A percentile compares a stretch with the other conserved stretches of the same genome.
These are phyloP conservation scores for Geotrypetes seraphini DNA, from an alignment of 2,797 vertebrate species.

Conservation along the genomic window DNA sequence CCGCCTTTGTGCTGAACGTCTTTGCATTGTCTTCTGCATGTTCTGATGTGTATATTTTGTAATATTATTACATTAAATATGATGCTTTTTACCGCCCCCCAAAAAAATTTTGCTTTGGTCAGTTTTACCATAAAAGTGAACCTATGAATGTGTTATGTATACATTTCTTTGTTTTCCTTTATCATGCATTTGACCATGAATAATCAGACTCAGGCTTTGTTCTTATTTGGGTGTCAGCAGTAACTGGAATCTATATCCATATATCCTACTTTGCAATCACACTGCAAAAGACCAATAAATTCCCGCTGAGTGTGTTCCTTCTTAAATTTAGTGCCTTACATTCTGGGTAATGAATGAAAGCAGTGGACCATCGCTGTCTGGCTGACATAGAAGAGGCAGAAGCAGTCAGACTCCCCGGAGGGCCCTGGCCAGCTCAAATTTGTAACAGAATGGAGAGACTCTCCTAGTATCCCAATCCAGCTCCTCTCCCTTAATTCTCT, in stretches of 20 bases:
- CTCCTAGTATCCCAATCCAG: constrained; percentile 30
- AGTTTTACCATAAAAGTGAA: constrained; percentile 3
- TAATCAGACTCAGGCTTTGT: constrained; percentile 46
- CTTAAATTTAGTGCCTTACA: constrained; percentile 62
- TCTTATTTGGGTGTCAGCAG: constrained; percentile 53
- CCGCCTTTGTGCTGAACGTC: no score
- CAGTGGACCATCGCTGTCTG: constrained; percentile 53
- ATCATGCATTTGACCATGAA: constrained; percentile 46
- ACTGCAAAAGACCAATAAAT: constrained; percentile 58
- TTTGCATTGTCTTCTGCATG: no score
- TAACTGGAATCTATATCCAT: constrained; percentile 64
- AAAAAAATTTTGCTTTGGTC: constrained; percentile 11
- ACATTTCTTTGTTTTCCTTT: constrained; percentile 20
- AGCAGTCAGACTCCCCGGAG: constrained; percentile 53
- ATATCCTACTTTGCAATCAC: constrained; percentile 51
- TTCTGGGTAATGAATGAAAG: constrained; percentile 59
- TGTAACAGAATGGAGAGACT: constrained; percentile 49
- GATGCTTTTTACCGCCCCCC: constrained; percentile 11
- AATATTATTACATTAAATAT: constrained; percentile 16
- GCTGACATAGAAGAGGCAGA: constrained; percentile 30
- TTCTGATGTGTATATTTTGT: constrained; percentile 7
- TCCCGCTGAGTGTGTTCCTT: constrained; percentile 58
- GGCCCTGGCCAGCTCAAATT: constrained; percentile 22
- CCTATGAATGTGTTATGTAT: constrained; percentile 13
- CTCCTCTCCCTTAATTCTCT: constrained; percentile 49